These are phyloP conservation scores for Mesorhabditis sp. DNA, from an alignment of 2,888 invertebrate genomes.

Conservation along the genomic window DNA sequence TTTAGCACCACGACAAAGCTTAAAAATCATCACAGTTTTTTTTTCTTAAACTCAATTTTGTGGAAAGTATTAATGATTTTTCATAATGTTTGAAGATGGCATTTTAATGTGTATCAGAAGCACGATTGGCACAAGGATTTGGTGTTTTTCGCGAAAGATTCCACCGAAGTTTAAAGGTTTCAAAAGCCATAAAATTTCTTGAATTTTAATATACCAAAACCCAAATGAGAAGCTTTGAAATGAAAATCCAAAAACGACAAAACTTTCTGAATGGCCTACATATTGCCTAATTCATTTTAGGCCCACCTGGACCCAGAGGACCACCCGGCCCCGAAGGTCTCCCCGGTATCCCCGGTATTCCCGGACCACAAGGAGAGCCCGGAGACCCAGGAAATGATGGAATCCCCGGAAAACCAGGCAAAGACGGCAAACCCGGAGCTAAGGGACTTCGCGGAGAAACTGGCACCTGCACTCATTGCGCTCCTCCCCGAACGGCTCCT, in stretches of 20 bases:
- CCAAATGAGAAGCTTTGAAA: background rate
- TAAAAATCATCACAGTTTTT: background rate
- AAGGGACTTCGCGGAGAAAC: conserved; percentile 32
- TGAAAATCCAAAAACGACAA: background rate
- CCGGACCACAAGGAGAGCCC: conserved; percentile 32
- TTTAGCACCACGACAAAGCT: background rate
- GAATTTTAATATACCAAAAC: background rate
- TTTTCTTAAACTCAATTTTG: background rate
- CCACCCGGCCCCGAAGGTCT: conserved; percentile 21
- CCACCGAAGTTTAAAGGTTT: too few relatives aligned
- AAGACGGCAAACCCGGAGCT: conserved; percentile 31
- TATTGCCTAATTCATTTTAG: conserved; percentile 10
- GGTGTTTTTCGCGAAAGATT: too few relatives aligned
- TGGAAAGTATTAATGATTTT: too few relatives aligned
- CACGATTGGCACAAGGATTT: too few relatives aligned
- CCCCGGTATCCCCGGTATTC: conserved; percentile 22
- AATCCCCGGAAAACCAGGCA: conserved; percentile 31
- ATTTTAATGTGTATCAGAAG: too few relatives aligned
- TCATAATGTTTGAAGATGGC: too few relatives aligned
- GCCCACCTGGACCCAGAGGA: conserved; percentile 21
- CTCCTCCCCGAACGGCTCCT: conserved; percentile 43
- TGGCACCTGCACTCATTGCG: conserved; percentile 41
- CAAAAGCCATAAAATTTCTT: background rate
- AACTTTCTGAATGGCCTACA: background rate
- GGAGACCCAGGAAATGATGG: conserved; percentile 39